Conservation (phyloP, 2,113 vertebrate species). For the Neomonachus schauinslandi region DNA sequence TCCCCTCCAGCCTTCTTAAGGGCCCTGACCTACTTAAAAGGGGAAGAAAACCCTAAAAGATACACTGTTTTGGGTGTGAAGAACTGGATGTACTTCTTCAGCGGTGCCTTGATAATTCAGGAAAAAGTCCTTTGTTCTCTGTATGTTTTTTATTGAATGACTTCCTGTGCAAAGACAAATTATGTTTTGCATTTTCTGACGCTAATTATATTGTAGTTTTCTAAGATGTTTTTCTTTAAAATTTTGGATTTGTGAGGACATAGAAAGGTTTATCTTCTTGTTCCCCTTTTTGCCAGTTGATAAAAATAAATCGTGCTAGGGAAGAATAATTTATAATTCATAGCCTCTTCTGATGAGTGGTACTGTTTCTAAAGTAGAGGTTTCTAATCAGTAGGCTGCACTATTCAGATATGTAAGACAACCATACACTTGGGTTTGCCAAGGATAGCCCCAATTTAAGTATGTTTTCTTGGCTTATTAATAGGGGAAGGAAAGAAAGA, state of each 20-base stretch:
- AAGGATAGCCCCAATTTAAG: not conserved
- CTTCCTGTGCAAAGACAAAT: conserved; percentile 23
- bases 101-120: not conserved
- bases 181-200: conserved; percentile 25
- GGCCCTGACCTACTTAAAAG: not conserved
- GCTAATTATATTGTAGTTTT: not conserved
- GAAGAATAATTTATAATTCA: not conserved
- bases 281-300: not conserved
- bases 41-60: not conserved
- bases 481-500: not conserved
- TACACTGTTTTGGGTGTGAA: not conserved
- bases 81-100: not conserved
- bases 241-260: not conserved
- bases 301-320: not conserved
- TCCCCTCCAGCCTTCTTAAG: not conserved
- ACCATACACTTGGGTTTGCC: not conserved
- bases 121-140: conserved; percentile 3
- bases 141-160: not conserved
- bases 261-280: not conserved
- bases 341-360: not conserved
- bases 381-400: not conserved
- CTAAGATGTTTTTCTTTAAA: not conserved
- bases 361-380: not conserved
- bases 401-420: not conserved
- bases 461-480: not conserved